phyloP scores from a whole-genome alignment of 2,888 invertebrate species.

The Mechanitis messenoides region DNA sequence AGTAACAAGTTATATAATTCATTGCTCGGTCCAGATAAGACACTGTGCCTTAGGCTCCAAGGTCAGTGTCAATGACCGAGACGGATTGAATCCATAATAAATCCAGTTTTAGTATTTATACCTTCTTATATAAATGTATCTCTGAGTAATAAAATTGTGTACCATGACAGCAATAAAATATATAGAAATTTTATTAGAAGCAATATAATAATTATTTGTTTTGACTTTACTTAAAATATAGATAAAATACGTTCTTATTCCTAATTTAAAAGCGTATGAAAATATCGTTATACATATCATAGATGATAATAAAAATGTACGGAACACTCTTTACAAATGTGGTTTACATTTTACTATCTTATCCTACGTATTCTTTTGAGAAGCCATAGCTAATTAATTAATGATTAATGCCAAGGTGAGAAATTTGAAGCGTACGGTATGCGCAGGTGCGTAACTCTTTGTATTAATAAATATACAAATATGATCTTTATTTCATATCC shows the following conservation, averaged over 20 bases:
- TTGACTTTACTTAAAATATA: no score
- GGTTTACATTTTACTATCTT: neutral
- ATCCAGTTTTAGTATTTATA: neutral
- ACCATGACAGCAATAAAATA: no score
- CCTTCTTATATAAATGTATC: no score
- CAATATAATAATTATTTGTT: no score
- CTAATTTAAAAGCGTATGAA: no score
- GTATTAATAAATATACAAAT: neutral
- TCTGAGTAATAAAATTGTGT: no score
- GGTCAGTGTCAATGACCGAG: slow-evolving; percentile 45
- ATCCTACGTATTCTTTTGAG: neutral
- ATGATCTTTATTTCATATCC: neutral
- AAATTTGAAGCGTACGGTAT: slow-evolving; percentile 2
- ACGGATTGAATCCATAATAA: neutral
- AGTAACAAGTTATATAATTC: slow-evolving; percentile 25
- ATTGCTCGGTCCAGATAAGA: slow-evolving; percentile 25
- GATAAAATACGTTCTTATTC: no score
- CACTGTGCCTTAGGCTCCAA: slow-evolving; percentile 35
- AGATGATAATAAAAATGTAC: neutral
- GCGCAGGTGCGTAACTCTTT: slow-evolving; percentile 1
- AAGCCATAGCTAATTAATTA: slow-evolving; percentile 6
- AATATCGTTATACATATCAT: no score
- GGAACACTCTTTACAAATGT: neutral
- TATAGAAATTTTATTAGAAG: no score
- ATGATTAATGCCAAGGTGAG: slow-evolving; percentile 5